These are phyloP conservation scores for Phrynocephalus vlangalii DNA, from an alignment of 2,797 vertebrate species.

Conservation along the genomic window DNA sequence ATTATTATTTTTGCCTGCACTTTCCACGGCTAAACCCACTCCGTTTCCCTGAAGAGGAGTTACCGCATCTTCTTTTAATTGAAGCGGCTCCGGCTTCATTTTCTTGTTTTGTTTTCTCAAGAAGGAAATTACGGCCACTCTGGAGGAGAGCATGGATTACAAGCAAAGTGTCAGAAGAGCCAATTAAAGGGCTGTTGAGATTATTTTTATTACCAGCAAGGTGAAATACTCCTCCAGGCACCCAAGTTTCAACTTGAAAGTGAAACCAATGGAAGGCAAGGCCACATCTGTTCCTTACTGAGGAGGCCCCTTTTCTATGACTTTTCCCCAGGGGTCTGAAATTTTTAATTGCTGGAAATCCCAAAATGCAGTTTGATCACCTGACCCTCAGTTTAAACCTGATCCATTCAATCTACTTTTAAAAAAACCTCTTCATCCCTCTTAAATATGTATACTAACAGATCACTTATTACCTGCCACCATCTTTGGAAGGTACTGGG, in stretches of 20 bases:
- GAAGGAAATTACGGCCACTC: conserved; percentile 62
- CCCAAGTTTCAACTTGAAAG: neutral
- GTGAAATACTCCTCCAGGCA: conserved; percentile 13
- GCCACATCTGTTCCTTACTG: too few species aligned
- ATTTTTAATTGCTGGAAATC: too few species aligned
- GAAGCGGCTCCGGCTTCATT: conserved; percentile 49
- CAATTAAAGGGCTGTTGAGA: conserved; percentile 61
- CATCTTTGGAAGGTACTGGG: too few species aligned
- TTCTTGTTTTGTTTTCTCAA: conserved; percentile 61
- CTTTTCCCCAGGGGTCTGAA: too few species aligned
- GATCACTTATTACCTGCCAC: too few species aligned
- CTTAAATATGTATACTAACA: too few species aligned
- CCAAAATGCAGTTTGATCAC: too few species aligned
- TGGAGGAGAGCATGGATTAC: conserved; percentile 48
- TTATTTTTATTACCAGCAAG: conserved; percentile 56
- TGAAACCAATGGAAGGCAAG: neutral
- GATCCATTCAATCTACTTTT: too few species aligned
- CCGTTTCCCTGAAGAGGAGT: conserved; percentile 20
- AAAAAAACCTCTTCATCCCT: too few species aligned
- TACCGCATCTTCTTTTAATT: conserved; percentile 40
- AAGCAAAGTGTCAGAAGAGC: conserved; percentile 50
- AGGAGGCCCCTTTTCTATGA: too few species aligned
- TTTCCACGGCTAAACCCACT: neutral
- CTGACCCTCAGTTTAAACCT: too few species aligned
- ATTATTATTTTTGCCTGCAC: neutral